Evolutionary conservation across 2,888 invertebrate genomes (phyloP), one percentile per base, ranked within the genome.

Genomic region (Scaptomyza parva): DNA sequence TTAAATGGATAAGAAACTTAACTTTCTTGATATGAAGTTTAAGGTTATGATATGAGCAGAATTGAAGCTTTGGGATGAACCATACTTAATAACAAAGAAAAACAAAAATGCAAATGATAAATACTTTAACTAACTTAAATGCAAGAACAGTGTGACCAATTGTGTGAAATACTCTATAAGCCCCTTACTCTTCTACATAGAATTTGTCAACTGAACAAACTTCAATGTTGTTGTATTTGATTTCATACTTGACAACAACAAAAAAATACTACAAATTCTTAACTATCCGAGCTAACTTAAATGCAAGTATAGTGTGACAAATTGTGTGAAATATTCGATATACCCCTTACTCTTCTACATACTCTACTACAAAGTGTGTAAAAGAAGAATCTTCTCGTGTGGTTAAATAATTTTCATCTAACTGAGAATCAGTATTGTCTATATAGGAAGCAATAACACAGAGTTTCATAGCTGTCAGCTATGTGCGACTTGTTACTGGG

Each of bases 351-450:
- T n/a, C n/a, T n/a, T n/a, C n/a, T n/a, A 18, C 17, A 17, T 37
- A 9, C 8, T 1, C 0, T 1, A 2, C 28, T n/a, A n/a, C n/a
- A n/a, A n/a, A n/a, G n/a, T 12, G 39, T 1, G 30, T 22, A 35
- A 1, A 1, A 12, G 30, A 14, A 24, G 30, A 30, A 47, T 47
- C 22, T 11, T 28, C 35, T 39, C 64, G 40, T 75, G 58, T 52
- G 20, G 43, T 20, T 57, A 75, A 64, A 37, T 20, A 70, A 73
- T 73, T 73, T 11, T 58, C 73, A 45, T 11, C 18, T 40, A 33
- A 24, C 45, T 51, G 73, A 64, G 70, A 73, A 73, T 70, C 39
- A 73, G 24, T 61, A 57, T 39, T 40, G 76, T 64, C 41, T 30
- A 64, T 30, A 64, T 70, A 70, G 59, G 70, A 69, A 73, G 41